These are phyloP conservation scores for Bombus waltoni DNA, from an alignment of 1,140 invertebrate species.

Conservation along the genomic window DNA sequence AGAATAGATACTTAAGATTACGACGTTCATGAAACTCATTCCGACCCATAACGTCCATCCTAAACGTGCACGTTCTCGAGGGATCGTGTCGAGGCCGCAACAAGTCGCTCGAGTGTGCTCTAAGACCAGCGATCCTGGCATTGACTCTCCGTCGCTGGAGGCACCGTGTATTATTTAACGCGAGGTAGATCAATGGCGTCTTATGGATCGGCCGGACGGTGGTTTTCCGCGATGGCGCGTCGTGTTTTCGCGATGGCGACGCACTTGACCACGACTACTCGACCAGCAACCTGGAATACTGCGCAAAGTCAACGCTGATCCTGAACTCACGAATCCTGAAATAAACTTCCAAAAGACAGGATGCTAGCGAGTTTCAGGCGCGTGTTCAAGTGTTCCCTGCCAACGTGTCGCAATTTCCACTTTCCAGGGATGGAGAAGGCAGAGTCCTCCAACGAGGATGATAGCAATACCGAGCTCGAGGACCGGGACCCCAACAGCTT, in stretches of 20 bases:
- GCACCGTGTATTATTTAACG: slow-evolving; percentile 55
- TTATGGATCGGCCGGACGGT: slow-evolving; percentile 43
- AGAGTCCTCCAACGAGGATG: slow-evolving; percentile 78
- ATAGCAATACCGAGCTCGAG: slow-evolving; percentile 84
- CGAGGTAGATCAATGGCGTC: slow-evolving; percentile 41
- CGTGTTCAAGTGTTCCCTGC: slow-evolving; percentile 56
- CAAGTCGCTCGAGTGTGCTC: neutral
- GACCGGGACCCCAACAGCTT: slow-evolving; percentile 88
- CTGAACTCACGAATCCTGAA: too few species aligned
- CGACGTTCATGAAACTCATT: neutral
- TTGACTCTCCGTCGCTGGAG: slow-evolving; percentile 10
- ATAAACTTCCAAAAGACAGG: neutral
- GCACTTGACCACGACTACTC: neutral
- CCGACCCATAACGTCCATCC: neutral
- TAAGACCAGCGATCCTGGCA: slow-evolving; percentile 28
- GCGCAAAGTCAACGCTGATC: neutral
- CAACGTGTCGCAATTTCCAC: slow-evolving; percentile 67
- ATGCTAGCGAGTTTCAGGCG: slow-evolving; percentile 69
- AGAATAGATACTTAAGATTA: slow-evolving; percentile 17
- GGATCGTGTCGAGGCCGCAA: neutral
- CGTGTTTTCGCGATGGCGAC: slow-evolving; percentile 52
- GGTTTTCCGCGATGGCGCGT: neutral
- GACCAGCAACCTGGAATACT: neutral
- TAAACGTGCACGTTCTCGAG: neutral
- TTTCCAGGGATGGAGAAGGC: slow-evolving; percentile 79